phyloP scores from a whole-genome alignment of 37 sponge, comb jelly and placozoan genomes.

The Eunapius fragilis region DNA sequence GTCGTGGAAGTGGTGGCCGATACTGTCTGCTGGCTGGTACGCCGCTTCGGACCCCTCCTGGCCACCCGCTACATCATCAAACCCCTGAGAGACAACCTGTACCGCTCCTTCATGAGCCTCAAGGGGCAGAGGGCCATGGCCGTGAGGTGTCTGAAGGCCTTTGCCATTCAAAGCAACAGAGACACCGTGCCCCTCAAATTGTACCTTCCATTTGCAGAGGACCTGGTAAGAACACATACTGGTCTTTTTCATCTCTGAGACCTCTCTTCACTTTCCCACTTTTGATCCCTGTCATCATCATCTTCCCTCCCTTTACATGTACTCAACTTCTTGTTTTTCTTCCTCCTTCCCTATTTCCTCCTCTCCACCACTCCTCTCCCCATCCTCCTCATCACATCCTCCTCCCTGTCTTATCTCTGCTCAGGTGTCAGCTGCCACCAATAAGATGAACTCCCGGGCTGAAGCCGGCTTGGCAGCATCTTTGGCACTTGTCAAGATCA shows the following conservation, averaged over 20 bases:
- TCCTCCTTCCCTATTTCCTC: neutral
- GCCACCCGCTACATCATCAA: slow-evolving; percentile 62
- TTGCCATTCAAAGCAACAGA: slow-evolving; percentile 53
- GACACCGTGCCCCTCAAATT: slow-evolving; percentile 43
- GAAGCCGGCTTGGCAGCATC: slow-evolving; percentile 67
- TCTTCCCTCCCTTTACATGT: neutral
- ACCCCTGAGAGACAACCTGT: slow-evolving; percentile 67
- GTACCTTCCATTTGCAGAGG: slow-evolving; percentile 63
- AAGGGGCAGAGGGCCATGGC: slow-evolving; percentile 15
- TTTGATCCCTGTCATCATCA: neutral
- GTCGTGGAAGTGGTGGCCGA: slow-evolving; percentile 70
- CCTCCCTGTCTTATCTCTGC: neutral
- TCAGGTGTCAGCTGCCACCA: slow-evolving; percentile 45
- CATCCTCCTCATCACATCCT: neutral
- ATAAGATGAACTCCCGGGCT: slow-evolving; percentile 41
- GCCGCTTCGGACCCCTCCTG: slow-evolving; percentile 74
- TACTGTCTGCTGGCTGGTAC: slow-evolving; percentile 70
- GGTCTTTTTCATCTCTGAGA: neutral
- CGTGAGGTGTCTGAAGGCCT: slow-evolving; percentile 38
- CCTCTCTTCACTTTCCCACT: too few species aligned
- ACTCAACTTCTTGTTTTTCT: too few species aligned
- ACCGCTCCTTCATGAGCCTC: slow-evolving; percentile 63
- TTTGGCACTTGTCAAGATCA: slow-evolving; percentile 46
- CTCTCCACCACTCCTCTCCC: neutral
- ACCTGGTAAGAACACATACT: slow-evolving; percentile 40